Base-by-base conservation (phyloP, 1,140 invertebrate species). In the Chionoecetes opilio region DNA sequence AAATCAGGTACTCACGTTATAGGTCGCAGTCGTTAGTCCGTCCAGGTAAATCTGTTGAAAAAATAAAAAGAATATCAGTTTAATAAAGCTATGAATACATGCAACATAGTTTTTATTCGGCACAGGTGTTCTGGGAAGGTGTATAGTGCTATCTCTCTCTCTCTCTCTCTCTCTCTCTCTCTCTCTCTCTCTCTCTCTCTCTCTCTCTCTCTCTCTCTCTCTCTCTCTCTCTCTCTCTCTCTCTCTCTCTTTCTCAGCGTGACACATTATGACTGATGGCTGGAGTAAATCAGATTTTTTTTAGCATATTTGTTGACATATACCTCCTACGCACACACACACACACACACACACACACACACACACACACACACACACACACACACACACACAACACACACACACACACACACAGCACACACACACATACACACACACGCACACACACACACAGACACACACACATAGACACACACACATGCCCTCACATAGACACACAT, bases 121-220 rank as follows among this genome's bases (percentile, higher is more conserved):
- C 46, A 53, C 46, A 53, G 46, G 46, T n/a, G 63, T 75, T 75
- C 63, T 26, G 0, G 21, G 63, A 75, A 75, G 63, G 21, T n/a
- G 21, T 75, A 26, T 75, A n/a, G 63, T 17, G 5, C n/a, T n/a
- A 8, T 46, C 14, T 5, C 41, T 46, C 41, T 46, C 41, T 46
- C 41, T 46, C 41, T 46, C 41, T 46, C 41, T 46, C 41, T 46
- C 41, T 46, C 41, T 46, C 41, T 46, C 41, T 46, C 41, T 46
- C 41, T 46, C 41, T 46, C 41, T 75, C 11, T 75, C 26, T 11
- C 63, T 75, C 63, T 75, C 63, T 75, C 63, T 75, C 63, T 75
- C 63, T 75, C 63, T 75, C 63, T 75, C 63, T 75, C 63, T 75
- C 53, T 63, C 53, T 63, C 53, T 63, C 53, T 63, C 53, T 63